Conservation (phyloP, 2,888 invertebrate species). For the Diarsia dahlii region DNA sequence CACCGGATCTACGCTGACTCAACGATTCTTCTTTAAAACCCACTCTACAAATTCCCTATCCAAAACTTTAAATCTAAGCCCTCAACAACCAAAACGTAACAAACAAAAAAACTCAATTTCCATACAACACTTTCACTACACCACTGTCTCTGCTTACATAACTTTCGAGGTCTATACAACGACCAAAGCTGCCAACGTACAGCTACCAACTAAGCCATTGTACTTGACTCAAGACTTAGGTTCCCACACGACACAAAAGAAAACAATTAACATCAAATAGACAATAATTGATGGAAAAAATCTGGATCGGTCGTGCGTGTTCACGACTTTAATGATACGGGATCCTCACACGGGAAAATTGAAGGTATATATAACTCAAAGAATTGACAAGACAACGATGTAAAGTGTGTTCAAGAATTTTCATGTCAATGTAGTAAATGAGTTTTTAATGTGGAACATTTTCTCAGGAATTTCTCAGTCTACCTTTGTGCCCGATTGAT, state of each 20-base stretch:
- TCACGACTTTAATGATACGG: slow-evolving; percentile 43
- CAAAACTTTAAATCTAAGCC: slow-evolving; percentile 1
- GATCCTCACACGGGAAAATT: slow-evolving; percentile 64
- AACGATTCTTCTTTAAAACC: background rate
- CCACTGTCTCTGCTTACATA: slow-evolving; percentile 29
- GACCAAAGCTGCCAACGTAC: slow-evolving; percentile 50
- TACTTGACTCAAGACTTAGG: slow-evolving; percentile 25
- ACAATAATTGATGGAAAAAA: slow-evolving; percentile 67
- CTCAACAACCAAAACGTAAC: background rate
- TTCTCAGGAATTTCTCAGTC: slow-evolving; percentile 1
- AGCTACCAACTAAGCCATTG: slow-evolving; percentile 57
- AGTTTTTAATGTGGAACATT: slow-evolving; percentile 19
- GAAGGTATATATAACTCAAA: slow-evolving; percentile 21
- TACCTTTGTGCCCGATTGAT: background rate
- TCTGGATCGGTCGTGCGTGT: slow-evolving; percentile 65
- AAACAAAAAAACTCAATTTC: slow-evolving; percentile 27
- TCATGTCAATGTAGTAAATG: slow-evolving; percentile 6
- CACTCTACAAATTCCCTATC: background rate
- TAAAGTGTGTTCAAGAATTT: slow-evolving; percentile 24
- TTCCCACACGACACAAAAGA: slow-evolving; percentile 73
- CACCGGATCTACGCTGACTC: slow-evolving; percentile 13
- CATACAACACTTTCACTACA: slow-evolving; percentile 55
- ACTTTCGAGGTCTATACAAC: slow-evolving; percentile 38
- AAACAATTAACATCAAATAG: slow-evolving; percentile 71
- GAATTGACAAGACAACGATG: slow-evolving; percentile 42